Conservation (phyloP, 2,797 vertebrate species). For the Paguma larvata region DNA sequence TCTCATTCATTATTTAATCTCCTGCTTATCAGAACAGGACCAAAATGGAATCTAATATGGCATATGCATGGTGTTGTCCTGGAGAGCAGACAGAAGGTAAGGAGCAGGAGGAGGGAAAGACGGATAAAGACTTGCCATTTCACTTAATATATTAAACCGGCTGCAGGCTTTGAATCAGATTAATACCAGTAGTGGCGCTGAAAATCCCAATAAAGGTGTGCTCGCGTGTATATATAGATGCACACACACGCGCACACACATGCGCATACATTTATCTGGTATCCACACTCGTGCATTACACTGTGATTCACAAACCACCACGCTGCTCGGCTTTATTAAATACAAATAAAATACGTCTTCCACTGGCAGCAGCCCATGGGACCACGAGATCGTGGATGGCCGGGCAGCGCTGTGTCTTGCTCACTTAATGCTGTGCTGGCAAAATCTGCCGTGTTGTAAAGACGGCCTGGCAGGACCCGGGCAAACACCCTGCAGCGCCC, state of each 20-base stretch:
- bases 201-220: slow-evolving; percentile 80
- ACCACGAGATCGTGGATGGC: slow-evolving; percentile 65
- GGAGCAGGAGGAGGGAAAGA: slow-evolving; percentile 80
- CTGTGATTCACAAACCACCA: slow-evolving; percentile 87
- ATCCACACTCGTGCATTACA: slow-evolving; percentile 82
- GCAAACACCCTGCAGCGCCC: neutral
- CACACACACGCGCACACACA: too few species aligned
- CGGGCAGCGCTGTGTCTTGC: slow-evolving; percentile 51
- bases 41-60: slow-evolving; percentile 90
- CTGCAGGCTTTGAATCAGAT: slow-evolving; percentile 87
- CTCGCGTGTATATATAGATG: neutral
- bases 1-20: slow-evolving; percentile 91
- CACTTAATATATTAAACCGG: slow-evolving; percentile 89
- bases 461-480: neutral
- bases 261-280: slow-evolving; percentile 19
- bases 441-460: neutral
- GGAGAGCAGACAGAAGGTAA: slow-evolving; percentile 85
- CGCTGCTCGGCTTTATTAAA: slow-evolving; percentile 87
- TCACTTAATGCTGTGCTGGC: neutral
- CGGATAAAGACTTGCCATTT: slow-evolving; percentile 86
- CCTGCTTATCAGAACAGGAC: slow-evolving; percentile 89
- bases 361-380: slow-evolving; percentile 77
- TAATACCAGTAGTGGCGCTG: slow-evolving; percentile 85
- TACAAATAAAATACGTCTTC: slow-evolving; percentile 87
- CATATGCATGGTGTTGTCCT: slow-evolving; percentile 86